Conservation (phyloP, 1,140 invertebrate species). For the Patella vulgata region DNA sequence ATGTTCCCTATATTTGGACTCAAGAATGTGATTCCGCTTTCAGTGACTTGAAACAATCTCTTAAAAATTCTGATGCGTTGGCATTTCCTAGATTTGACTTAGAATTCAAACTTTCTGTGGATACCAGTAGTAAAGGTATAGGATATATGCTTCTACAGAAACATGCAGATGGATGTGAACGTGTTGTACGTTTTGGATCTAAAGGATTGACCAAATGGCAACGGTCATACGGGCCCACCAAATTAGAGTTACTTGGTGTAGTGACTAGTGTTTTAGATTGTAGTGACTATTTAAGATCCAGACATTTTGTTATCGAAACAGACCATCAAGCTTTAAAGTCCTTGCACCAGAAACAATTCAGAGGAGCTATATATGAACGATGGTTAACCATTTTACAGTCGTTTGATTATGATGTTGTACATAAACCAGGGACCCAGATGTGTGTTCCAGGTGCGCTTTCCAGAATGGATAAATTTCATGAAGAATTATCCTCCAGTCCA, state of each 20-base stretch:
- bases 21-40: background rate
- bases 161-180: conserved; percentile 1
- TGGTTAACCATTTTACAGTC: conserved; percentile 23
- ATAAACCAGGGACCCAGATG: conserved; percentile 22
- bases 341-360: conserved; percentile 18
- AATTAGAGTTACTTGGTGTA: conserved; percentile 22
- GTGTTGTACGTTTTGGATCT: conserved; percentile 15
- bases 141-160: conserved; percentile 6
- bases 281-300: conserved; percentile 11
- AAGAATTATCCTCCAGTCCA: conserved; percentile 13
- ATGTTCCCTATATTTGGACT: conserved; percentile 13
- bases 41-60: background rate
- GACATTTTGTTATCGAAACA: conserved; percentile 16
- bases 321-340: conserved; percentile 22
- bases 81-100: conserved; percentile 15
- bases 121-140: conserved; percentile 13
- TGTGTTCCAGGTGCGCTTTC: conserved; percentile 23
- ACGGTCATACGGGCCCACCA: conserved; percentile 21
- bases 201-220: conserved; percentile 18
- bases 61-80: conserved; percentile 4
- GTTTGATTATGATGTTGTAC: conserved; percentile 17
- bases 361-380: conserved; percentile 22
- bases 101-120: conserved; percentile 7
- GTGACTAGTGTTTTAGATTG: conserved; percentile 11
- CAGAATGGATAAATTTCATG: background rate